phyloP scores from a whole-genome alignment of 1,140 invertebrate species.

The Hylyphantes graminicola region DNA sequence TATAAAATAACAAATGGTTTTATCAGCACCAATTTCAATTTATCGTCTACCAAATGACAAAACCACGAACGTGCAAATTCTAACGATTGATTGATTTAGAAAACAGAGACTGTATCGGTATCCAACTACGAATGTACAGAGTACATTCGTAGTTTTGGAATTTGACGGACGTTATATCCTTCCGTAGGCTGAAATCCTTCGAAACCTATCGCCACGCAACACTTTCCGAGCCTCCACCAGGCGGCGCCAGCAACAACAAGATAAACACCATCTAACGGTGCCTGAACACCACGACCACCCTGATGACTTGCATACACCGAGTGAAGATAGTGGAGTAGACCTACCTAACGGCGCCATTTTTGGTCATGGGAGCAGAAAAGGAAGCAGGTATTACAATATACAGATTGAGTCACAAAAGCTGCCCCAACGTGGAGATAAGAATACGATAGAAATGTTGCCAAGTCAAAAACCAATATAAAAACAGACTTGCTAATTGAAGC shows the following conservation, averaged over 20 bases:
- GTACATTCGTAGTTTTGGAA: too few relatives aligned
- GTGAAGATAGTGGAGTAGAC: constrained; percentile 85
- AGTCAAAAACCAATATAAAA: too few relatives aligned
- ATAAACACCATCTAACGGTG: constrained; percentile 43
- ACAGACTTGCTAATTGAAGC: too few relatives aligned
- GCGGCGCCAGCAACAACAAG: constrained; percentile 37
- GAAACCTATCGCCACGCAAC: constrained; percentile 27
- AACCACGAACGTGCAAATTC: too few relatives aligned
- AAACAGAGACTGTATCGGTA: too few relatives aligned
- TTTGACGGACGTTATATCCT: not conserved
- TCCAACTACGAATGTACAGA: too few relatives aligned
- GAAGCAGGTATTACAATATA: constrained; percentile 37
- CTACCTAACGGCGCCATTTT: constrained; percentile 73
- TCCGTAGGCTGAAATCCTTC: constrained; percentile 13
- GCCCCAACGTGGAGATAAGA: too few relatives aligned
- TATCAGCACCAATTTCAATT: too few relatives aligned
- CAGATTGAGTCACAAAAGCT: not conserved
- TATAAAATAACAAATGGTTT: too few relatives aligned
- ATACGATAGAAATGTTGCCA: too few relatives aligned
- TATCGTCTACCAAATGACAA: not conserved
- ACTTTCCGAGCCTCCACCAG: constrained; percentile 36
- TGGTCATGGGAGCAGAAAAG: constrained; percentile 39
- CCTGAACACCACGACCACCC: constrained; percentile 9
- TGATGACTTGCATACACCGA: constrained; percentile 72
- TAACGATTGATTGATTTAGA: too few relatives aligned